Evolutionary conservation across 2,113 vertebrate species (phyloP), one percentile per base, ranked within the genome.

Genomic region (Micronycteris hirsuta): DNA sequence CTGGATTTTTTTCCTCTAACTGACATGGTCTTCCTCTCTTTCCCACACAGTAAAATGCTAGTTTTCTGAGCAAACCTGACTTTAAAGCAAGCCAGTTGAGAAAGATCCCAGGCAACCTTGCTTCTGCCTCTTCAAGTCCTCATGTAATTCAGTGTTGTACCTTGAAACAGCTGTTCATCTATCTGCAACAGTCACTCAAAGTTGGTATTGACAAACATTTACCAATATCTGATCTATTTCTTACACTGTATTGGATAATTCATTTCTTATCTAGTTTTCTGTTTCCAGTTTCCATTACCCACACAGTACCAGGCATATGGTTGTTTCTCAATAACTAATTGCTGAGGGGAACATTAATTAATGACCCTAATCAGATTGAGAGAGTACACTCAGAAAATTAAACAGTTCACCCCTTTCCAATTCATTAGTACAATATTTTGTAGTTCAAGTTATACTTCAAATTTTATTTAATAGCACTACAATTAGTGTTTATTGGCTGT

Each of bases 361-460:
- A 70, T 76, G 77, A 47, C 26, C 22, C 20, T 85, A 90, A 90
- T 86, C 71, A 82, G 14, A 87, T 36, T 49, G 22, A 49, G 38
- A 67, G 89, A 96, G 12, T 43, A 24, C 20, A 81, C 45, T 94
- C 41, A 71, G 31, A 93, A 93, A 76, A 84, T 58, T 87, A 85
- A 96, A 33, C 2, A 43, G 26, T 61, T 84, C 26, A 9, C 6
- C 28, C 19, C 89, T 96, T 96, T 80, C 24, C 22, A 90, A 71
- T 45, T 81, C 43, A 82, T 87, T 80, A 90, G 20, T 17, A 92
- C 15, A 49, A 33, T 77, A 49, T 89, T 96, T 92, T 71, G 9
- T 67, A 43, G 2, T 36, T 73, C 67, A 92, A 67, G 81, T 81
- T 95, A 61, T 77, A 47, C 36, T 85, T 89, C 65, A 90, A 41